Evolutionary conservation across 2,888 invertebrate genomes (phyloP), one percentile per base, ranked within the genome.

Genomic region (Aphidoletes aphidimyza): DNA sequence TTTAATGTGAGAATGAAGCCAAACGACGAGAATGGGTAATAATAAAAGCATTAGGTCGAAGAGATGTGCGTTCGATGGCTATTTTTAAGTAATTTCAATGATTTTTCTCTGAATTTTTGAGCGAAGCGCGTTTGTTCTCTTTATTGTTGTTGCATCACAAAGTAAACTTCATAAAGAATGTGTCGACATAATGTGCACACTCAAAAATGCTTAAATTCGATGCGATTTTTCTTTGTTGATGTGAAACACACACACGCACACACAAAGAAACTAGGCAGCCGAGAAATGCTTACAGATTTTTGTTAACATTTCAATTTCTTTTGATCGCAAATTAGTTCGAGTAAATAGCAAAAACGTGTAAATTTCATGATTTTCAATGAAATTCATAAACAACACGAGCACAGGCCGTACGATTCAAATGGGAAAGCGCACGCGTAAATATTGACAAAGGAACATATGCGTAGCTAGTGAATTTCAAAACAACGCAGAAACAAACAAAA

Each of bases 11-110:
- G 47, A 47, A 47, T n/a, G n/a, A 47, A 5, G 2, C 9, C 8
- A 14, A 47, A 14, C 47, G 47, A 14, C 9, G 22, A 47, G 17
- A 54, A 54, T 54, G 54, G 54, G 54, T 22, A 22, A 54, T 22
- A n/a, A 54, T 47, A 54, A 54, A 54, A n/a, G 9, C 54, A 54
- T 54, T 22, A 54, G 2, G 30, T 69, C 69, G 30, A 14, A 30
- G 69, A 69, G 69, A 69, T 69, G 30, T 69, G 69, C 69, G 69
- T 54, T 69, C 22, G 69, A 69, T 69, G 69, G 30, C 69, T 69
- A 69, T 69, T 69, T 69, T 69, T 69, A 69, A 69, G 69, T 69
- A 30, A 69, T 69, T 69, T 69, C 69, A 69, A 69, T 69, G 69
- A 69, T 30, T 69, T 30, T 69, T 54, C 3, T 54, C 47, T 17